A percentile compares a stretch with the other conserved stretches of the same genome.
Conservation (phyloP, 2,113 vertebrate genomes). For the Aythya baeri region DNA sequence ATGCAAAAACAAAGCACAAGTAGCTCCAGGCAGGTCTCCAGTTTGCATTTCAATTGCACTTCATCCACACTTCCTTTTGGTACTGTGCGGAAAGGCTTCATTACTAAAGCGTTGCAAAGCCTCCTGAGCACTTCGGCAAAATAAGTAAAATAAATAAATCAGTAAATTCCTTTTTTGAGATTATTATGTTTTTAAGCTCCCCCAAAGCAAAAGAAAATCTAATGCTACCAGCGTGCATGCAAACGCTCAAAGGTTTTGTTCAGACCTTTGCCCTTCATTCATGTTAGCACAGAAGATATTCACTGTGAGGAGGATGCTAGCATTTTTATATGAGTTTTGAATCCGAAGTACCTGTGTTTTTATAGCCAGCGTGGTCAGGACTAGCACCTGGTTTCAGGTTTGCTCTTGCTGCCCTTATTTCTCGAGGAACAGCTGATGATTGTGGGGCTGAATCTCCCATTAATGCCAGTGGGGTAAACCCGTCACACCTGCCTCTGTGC, state of each 20-base stretch:
- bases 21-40: slow-evolving; percentile 27
- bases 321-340: slow-evolving; percentile 8
- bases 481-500: neutral
- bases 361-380: neutral
- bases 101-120: neutral
- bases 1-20: slow-evolving; percentile 12
- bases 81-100: neutral
- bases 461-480: neutral
- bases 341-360: neutral
- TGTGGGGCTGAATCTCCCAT: neutral
- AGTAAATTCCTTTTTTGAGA: neutral
- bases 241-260: neutral
- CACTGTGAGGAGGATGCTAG: neutral
- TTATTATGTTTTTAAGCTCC: neutral
- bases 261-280: neutral
- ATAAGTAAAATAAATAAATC: slow-evolving; percentile 3
- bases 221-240: neutral
- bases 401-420: neutral
- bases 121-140: neutral
- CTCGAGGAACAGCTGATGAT: neutral
- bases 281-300: neutral
- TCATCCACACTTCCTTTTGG: neutral
- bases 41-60: slow-evolving; percentile 33
- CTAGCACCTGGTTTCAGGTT: neutral
- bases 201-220: neutral